phyloP scores from a whole-genome alignment of 1,140 invertebrate species.

The Limonius californicus region DNA sequence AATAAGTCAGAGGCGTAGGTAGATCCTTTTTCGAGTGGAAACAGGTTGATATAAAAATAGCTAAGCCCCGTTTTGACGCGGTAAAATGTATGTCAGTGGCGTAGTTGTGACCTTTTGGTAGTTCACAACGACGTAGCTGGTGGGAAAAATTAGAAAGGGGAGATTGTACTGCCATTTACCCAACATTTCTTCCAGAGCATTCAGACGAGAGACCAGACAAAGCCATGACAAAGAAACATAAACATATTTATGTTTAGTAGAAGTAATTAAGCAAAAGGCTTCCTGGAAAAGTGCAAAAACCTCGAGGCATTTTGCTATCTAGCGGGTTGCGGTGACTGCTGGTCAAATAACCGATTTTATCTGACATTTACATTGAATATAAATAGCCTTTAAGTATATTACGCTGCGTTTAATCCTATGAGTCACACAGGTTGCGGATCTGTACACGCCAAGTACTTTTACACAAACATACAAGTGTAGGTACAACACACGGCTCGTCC shows the following conservation, averaged over 20 bases:
- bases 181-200: too few species aligned
- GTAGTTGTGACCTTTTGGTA: too few species aligned
- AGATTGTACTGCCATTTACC: too few species aligned
- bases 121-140: too few species aligned
- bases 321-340: neutral
- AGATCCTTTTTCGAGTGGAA: too few species aligned
- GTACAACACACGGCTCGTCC: neutral
- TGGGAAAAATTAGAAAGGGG: too few species aligned
- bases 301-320: neutral
- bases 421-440: neutral
- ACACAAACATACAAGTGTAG: neutral
- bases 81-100: too few species aligned
- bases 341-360: neutral
- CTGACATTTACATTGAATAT: neutral
- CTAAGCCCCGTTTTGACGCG: too few species aligned
- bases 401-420: slow-evolving; percentile 3
- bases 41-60: too few species aligned
- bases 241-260: neutral
- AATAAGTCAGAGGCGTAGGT: too few species aligned
- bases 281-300: neutral
- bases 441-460: neutral
- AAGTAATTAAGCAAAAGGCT: neutral
- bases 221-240: neutral
- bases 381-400: neutral
- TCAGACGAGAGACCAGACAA: too few species aligned